Conservation (phyloP, 2,113 vertebrate genomes). For the Pelvicachromis taeniatus region DNA sequence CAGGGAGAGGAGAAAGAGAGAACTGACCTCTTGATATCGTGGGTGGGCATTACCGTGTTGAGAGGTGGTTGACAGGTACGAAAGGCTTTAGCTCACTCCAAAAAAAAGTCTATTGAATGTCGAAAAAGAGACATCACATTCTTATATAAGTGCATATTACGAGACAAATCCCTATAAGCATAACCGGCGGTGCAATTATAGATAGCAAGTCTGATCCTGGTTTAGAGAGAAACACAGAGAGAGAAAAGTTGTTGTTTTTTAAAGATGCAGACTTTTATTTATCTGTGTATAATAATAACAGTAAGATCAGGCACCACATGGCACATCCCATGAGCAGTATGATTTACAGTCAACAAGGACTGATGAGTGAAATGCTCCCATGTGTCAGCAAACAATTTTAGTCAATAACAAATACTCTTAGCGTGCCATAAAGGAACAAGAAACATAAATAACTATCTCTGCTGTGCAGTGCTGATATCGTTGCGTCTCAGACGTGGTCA, state of each 20-base stretch:
- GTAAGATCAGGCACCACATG: background rate
- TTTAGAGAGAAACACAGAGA: background rate
- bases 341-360: conserved; percentile 64
- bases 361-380: conserved; percentile 12
- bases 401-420: conserved; percentile 5
- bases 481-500: background rate
- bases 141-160: conserved; percentile 26
- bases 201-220: background rate
- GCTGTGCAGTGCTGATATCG: background rate
- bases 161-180: background rate
- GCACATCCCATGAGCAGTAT: background rate
- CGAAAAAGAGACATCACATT: conserved; percentile 15
- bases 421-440: background rate
- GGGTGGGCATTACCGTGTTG: conserved; percentile 44
- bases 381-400: conserved; percentile 44
- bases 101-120: conserved; percentile 29
- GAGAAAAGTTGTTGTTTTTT: background rate
- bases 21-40: conserved; percentile 55
- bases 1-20: conserved; percentile 31
- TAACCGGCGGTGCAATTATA: background rate
- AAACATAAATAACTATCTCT: background rate
- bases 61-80: conserved; percentile 53
- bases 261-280: conserved; percentile 32
- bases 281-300: conserved; percentile 61
- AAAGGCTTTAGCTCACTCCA: conserved; percentile 37